Evolutionary conservation across 2,797 vertebrate genomes (phyloP).

Genomic region (Phrynocephalus forsythii): DNA sequence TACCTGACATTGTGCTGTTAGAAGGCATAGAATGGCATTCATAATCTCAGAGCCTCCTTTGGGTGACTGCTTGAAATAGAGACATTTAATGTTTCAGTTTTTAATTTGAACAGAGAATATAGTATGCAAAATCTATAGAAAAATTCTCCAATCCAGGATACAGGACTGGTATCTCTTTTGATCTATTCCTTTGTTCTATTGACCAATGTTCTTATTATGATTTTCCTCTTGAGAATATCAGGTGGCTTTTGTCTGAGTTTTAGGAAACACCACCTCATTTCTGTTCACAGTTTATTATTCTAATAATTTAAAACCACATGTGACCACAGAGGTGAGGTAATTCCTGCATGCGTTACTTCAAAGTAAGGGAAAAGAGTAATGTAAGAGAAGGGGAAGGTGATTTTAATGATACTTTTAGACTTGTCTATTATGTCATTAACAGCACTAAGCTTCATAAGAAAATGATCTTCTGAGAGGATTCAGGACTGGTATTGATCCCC

Average conservation of each 20-base stretch:
- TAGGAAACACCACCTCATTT: neutral
- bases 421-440: too few relatives aligned
- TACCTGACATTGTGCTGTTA: neutral
- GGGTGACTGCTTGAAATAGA: neutral
- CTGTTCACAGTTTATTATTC: too few relatives aligned
- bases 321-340: too few relatives aligned
- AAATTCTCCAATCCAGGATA: neutral
- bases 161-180: neutral
- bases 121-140: neutral
- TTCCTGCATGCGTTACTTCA: too few relatives aligned
- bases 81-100: neutral
- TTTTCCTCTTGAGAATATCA: neutral
- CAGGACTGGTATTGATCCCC: too few relatives aligned
- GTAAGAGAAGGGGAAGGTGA: too few relatives aligned
- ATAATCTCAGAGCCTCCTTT: neutral
- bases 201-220: neutral
- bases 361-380: too few relatives aligned
- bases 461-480: too few relatives aligned
- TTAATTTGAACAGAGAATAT: neutral
- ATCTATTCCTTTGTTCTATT: neutral
- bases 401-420: too few relatives aligned
- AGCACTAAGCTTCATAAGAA: too few relatives aligned
- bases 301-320: too few relatives aligned
- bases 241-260: too few relatives aligned
- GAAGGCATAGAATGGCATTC: neutral